These are phyloP conservation scores for Danaus plexippus DNA, from an alignment of 1,140 invertebrate species.

Conservation along the genomic window DNA sequence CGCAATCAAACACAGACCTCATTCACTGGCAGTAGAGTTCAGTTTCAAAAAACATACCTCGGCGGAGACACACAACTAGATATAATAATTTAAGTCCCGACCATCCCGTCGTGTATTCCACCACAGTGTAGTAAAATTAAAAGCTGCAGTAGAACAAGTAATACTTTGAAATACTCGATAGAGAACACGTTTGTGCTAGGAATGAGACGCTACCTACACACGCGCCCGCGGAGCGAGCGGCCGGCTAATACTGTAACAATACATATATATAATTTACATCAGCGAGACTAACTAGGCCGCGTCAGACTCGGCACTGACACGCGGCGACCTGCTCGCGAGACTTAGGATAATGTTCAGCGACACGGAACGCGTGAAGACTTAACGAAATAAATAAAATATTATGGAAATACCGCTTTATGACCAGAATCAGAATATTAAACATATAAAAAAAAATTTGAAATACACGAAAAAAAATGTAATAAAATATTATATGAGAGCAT, in stretches of 20 bases:
- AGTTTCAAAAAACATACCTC: slow-evolving; percentile 36
- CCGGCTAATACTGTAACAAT: too few species aligned
- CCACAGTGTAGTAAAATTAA: slow-evolving; percentile 23
- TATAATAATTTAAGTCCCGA: slow-evolving; percentile 37
- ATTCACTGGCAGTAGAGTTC: slow-evolving; percentile 36
- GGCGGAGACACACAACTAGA: slow-evolving; percentile 21
- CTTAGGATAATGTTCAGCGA: too few species aligned
- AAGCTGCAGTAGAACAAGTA: slow-evolving; percentile 23
- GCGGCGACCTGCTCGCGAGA: too few species aligned
- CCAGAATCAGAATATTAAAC: too few species aligned
- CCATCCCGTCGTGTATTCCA: slow-evolving; percentile 22
- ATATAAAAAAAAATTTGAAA: background rate
- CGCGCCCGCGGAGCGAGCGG: too few species aligned
- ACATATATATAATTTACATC: too few species aligned
- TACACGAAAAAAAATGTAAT: background rate
- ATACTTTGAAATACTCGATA: slow-evolving; percentile 35
- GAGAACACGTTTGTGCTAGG: slow-evolving; percentile 32
- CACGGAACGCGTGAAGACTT: too few species aligned
- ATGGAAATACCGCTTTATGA: too few species aligned
- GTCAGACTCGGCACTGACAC: too few species aligned
- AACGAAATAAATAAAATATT: too few species aligned
- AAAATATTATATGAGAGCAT: background rate
- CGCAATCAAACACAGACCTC: slow-evolving; percentile 24
- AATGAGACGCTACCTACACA: too few species aligned
- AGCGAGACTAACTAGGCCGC: too few species aligned